Conservation (phyloP, 2,888 invertebrate genomes). For the Xanthia icteritia region DNA sequence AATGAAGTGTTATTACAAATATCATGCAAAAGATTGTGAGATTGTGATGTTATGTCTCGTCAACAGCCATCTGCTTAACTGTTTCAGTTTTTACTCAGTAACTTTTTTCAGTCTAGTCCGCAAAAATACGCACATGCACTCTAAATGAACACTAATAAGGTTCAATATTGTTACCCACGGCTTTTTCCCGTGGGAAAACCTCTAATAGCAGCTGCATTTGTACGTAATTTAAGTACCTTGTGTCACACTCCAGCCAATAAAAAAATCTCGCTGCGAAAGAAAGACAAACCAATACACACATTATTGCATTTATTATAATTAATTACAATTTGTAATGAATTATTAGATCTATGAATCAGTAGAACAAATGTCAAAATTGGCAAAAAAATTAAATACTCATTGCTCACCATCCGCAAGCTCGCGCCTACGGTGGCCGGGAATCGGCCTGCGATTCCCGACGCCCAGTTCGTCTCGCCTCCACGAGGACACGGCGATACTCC, state of each 20-base stretch:
- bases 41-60: neutral
- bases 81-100: neutral
- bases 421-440: too few species aligned
- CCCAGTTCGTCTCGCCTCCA: too few species aligned
- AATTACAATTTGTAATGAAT: neutral
- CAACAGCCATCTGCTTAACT: neutral
- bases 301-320: neutral
- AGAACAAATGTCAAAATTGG: neutral
- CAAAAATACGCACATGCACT: neutral
- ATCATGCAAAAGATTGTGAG: neutral
- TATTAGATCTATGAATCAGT: neutral
- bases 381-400: neutral
- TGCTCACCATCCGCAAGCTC: too few species aligned
- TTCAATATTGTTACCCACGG: neutral
- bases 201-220: neutral
- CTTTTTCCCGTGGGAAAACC: neutral
- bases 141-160: neutral
- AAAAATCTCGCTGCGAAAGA: too few species aligned
- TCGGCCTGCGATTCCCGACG: too few species aligned
- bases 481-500: too few species aligned
- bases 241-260: neutral
- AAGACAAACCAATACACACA: neutral
- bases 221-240: neutral
- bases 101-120: neutral
- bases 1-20: slow-evolving; percentile 10